Base-by-base conservation (phyloP, 2,797 vertebrate species). In the Pagetopsis macropterus region DNA sequence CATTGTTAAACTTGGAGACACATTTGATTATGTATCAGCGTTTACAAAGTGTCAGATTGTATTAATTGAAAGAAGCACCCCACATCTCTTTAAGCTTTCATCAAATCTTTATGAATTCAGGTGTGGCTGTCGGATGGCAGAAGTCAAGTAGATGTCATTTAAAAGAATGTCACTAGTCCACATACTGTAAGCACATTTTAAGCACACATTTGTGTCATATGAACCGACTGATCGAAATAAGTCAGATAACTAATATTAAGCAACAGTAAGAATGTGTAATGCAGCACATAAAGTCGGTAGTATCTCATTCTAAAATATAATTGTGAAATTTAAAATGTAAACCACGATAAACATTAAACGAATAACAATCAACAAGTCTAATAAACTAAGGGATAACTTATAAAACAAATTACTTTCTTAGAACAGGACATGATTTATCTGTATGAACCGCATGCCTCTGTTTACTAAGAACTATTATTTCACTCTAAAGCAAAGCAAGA, bases 111-210 rank as follows among this genome's bases (percentile, higher is more conserved):
- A 21, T 54, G 70, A 80, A 82, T 78, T 71, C 37, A 63, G 48
- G 54, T 17, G 43, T 70, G 65, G 44, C 74, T 78, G 64, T 73
- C 70, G 70, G 55, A 14, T 16, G 19, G 67, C 75, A 82, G 58
- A 85, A 69, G 65, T 89, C 81, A 85, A 27, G 45, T 16, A 40
- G 65, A 82, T 85, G 81, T 65, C 66, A 85, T 37, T 72, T 65
- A 21, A 57, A 85, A 85, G 86, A 93, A 93, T 93, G 91, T 75
- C 65, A 73, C 87, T 61, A 10, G 82, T 78, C 83, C 64, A 82
- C 84, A 71, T 78, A 37, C 33, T 37, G 33, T 27, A 65, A 81
- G 56, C 43, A 59, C 55, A 51, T 62, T 75, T 76, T 54, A 37
- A 37, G 43, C 54, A 44, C 57, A 9, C 21, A 78, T 69, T 66